A percentile compares a stretch with the other conserved stretches of the same genome.
phyloP scores from a whole-genome alignment of 2,888 invertebrate species.

The Protophormia terraenovae region DNA sequence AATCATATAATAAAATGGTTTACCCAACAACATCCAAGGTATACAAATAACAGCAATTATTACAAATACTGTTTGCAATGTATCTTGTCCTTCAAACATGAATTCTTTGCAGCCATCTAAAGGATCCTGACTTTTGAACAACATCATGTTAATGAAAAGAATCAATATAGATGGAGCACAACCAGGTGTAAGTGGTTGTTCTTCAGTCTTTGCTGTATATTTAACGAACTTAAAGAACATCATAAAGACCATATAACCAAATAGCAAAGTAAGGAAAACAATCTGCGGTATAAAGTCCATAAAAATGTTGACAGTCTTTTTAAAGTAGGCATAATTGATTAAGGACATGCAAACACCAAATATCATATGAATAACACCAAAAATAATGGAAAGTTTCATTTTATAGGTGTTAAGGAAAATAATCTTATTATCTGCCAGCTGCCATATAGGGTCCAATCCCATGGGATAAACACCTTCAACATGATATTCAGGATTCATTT shows the following conservation, averaged over 20 bases:
- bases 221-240: slow-evolving; percentile 95
- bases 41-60: slow-evolving; percentile 91
- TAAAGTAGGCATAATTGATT: slow-evolving; percentile 88
- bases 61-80: slow-evolving; percentile 89
- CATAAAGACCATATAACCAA: slow-evolving; percentile 95
- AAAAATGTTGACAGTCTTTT: slow-evolving; percentile 86
- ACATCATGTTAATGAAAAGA: slow-evolving; percentile 90
- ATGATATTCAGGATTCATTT: slow-evolving; percentile 85
- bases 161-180: slow-evolving; percentile 90
- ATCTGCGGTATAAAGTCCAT: slow-evolving; percentile 96
- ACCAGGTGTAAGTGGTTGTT: slow-evolving; percentile 80
- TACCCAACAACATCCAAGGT: slow-evolving; percentile 96
- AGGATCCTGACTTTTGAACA: slow-evolving; percentile 83
- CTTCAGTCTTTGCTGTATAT: slow-evolving; percentile 83
- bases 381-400: slow-evolving; percentile 97
- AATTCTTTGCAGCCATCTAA: slow-evolving; percentile 83
- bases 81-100: slow-evolving; percentile 88
- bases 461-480: slow-evolving; percentile 85
- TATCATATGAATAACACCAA: slow-evolving; percentile 96
- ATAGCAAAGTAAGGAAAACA: slow-evolving; percentile 92
- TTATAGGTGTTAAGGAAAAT: slow-evolving; percentile 97
- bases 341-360: slow-evolving; percentile 94
- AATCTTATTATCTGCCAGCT: slow-evolving; percentile 92
- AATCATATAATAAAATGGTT: slow-evolving; percentile 89
- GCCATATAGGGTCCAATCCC: slow-evolving; percentile 91